Base-by-base conservation (phyloP, 2,113 vertebrate genomes). In the Drymodes brunneopygia region DNA sequence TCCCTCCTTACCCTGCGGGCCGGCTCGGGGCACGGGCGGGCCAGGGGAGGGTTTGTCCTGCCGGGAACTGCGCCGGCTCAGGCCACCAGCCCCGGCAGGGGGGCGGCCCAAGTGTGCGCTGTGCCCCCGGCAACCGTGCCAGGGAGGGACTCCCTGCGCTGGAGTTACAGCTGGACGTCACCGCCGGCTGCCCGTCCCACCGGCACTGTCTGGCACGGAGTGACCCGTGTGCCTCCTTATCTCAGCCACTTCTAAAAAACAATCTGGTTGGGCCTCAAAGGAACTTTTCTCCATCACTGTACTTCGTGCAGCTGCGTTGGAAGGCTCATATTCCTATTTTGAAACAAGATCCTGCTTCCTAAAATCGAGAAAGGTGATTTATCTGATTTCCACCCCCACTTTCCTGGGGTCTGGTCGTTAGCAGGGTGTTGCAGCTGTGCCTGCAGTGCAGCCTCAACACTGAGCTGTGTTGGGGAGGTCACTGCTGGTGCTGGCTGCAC, bases 61-160 rank as follows among this genome's bases (percentile, higher is more conserved):
- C 1, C 0, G 0, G 5, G 29, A 44, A 0, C 24, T 28, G 50
- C 18, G 0, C 7, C 0, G 27, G 31, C 44, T 38, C 22, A 0
- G n/a, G 29, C 38, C 33, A 6, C 6, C 2, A 16, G 0, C 12
- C 5, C 16, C 17, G 0, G 25, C 7, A 6, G 6, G 15, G 29
- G 7, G 73, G 33, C 4, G 4, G 10, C 40, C 12, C 38, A 2
- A 5, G 12, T 0, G 9, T 10, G 69, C 3, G 6, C 9, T 2
- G 3, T 18, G 35, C 24, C 1, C 40, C 2, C 6, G 28, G 54
- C 50, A 11, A 2, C 22, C 12, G 0, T 4, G 28, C 31, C 51
- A 7, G 35, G 38, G 5, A 24, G 45, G 54, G 22, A 7, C 4
- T 18, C 56, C 20, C 31, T 5, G 5, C 29, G 0, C 17, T 2